Base-by-base conservation (phyloP, 2,113 vertebrate species). In the Ameiurus melas region DNA sequence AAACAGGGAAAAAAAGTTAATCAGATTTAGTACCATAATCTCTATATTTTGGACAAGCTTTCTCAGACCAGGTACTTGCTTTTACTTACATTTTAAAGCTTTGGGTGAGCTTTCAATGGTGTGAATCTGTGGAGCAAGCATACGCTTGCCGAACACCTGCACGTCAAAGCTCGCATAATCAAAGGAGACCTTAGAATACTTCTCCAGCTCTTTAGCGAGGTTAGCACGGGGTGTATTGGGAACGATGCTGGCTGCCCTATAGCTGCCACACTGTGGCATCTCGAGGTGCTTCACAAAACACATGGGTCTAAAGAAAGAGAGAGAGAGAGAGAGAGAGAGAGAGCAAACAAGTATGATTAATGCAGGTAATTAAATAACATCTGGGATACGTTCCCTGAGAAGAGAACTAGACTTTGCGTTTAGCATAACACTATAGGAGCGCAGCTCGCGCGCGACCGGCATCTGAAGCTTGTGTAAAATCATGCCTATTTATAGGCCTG, bases 91-190 rank as follows among this genome's bases (percentile, higher is more conserved):
- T 97, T 99, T 99, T 96, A 99, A 99, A 97, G 97, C 97, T 98
- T 99, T 99, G 90, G 97, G 97, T 98, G 98, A 98, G 96, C 95
- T 97, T 97, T 98, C 98, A 95, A 96, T 97, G 96, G 97, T 96
- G 95, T 96, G 96, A 96, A 98, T 98, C 97, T 99, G 99, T 97
- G 98, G 98, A 95, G 97, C 97, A 95, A 99, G 97, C 96, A 97
- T 96, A 94, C 97, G 98, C 96, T 98, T 99, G 96, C 98, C 98
- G 90, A 99, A 99, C 96, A 99, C 98, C 96, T 99, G 98, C 93
- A 97, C 98, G 87, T 99, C 98, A 89, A 99, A 99, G 97, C 98
- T 99, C 95, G 98, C 97, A 96, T 99, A 99, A 97, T 99, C 98
- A 89, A 99, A 99, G 94, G 97, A 98, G 94, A 98, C 98, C 96